phyloP scores from a whole-genome alignment of 2,113 vertebrate species.

The Amblyornis subalaris region DNA sequence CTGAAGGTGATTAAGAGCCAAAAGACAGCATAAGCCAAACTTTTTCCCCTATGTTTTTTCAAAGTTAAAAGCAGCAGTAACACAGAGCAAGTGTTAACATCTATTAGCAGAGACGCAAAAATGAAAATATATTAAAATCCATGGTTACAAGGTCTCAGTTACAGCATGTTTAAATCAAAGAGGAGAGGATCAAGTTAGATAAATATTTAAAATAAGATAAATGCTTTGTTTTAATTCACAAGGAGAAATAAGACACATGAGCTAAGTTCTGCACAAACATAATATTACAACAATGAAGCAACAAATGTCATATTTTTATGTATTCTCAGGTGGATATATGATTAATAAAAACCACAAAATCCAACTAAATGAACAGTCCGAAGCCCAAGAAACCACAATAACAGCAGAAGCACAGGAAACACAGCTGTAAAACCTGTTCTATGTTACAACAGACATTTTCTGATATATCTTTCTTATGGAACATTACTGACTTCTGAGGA shows the following conservation, averaged over 20 bases:
- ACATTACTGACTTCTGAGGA: background rate
- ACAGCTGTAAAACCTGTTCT: background rate
- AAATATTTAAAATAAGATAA: background rate
- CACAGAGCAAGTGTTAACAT: slow-evolving; percentile 1
- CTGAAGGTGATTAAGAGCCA: slow-evolving; percentile 9
- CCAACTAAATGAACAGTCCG: background rate
- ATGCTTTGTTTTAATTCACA: slow-evolving; percentile 4
- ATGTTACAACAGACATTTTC: background rate
- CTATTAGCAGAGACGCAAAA: slow-evolving; percentile 18
- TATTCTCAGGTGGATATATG: background rate
- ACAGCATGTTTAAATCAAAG: slow-evolving; percentile 20
- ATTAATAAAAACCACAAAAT: background rate
- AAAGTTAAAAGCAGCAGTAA: slow-evolving; percentile 4
- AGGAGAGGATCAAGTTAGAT: background rate
- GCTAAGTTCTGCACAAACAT: background rate
- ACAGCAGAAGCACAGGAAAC: background rate
- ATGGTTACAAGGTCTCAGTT: background rate
- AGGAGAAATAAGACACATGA: background rate
- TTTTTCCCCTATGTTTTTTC: slow-evolving; percentile 1
- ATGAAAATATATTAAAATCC: background rate
- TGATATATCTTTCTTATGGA: background rate
- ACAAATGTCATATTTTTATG: background rate
- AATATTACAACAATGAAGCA: background rate
- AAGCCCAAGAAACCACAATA: background rate
- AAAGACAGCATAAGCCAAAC: background rate